Conservation (phyloP, 2,113 vertebrate genomes). For the Henicopernis longicauda region DNA sequence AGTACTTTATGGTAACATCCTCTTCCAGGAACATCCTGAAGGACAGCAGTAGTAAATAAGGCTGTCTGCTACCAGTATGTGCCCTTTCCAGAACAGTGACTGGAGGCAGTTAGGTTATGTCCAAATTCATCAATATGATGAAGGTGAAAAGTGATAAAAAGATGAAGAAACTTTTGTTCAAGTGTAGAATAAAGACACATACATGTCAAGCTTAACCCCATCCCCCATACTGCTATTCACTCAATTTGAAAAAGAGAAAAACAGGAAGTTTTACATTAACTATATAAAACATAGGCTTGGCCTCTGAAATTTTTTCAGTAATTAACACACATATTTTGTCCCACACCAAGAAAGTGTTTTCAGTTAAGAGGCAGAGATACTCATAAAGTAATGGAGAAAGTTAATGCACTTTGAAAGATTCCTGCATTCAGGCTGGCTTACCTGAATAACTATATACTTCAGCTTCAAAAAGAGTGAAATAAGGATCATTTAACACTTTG, state of each 20-base stretch:
- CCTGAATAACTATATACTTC: not conserved
- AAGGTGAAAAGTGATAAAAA: conserved; percentile 40
- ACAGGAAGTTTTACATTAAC: not conserved
- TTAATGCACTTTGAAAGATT: conserved; percentile 18
- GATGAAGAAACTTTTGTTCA: not conserved
- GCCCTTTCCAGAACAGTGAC: conserved; percentile 21
- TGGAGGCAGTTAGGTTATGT: conserved; percentile 52
- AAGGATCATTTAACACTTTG: not conserved
- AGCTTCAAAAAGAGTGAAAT: not conserved
- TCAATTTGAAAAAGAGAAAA: not conserved
- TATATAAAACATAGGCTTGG: not conserved
- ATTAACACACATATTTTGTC: not conserved
- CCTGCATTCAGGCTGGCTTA: not conserved
- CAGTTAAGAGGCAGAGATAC: not conserved
- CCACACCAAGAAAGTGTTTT: not conserved
- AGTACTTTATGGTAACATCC: not conserved
- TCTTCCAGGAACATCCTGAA: conserved; percentile 30
- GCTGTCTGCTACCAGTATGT: conserved; percentile 20
- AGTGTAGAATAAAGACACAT: not conserved
- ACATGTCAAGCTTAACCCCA: not conserved
- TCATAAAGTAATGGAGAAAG: not conserved
- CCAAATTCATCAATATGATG: conserved; percentile 65
- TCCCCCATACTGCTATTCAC: not conserved
- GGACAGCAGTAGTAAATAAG: conserved; percentile 20
- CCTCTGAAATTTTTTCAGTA: not conserved